Evolutionary conservation across 2,113 vertebrate genomes (phyloP).

Genomic region (Crotalus horridus): DNA sequence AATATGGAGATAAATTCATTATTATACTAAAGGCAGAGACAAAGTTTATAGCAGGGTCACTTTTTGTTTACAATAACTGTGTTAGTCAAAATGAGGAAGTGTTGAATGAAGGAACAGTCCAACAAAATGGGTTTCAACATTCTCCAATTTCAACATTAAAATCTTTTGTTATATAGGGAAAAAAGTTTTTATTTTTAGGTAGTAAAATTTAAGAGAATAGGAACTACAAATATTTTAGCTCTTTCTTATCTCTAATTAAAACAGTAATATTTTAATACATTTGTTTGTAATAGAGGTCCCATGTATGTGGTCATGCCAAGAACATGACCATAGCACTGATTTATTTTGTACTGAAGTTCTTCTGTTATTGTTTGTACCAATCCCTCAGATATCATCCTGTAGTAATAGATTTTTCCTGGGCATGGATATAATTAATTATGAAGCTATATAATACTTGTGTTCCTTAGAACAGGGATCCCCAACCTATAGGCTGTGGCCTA

Average conservation of each 20-base stretch:
- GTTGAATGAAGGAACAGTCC: not conserved
- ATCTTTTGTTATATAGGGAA: not conserved
- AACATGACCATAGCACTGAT: not conserved
- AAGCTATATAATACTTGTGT: not conserved
- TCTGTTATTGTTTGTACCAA: not conserved
- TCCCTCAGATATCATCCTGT: not conserved
- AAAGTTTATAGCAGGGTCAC: not conserved
- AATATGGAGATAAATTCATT: not conserved
- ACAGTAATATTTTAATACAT: constrained; percentile 9
- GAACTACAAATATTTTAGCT: not conserved
- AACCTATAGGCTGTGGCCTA: too few species aligned
- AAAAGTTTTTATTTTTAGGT: not conserved
- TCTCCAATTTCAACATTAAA: not conserved
- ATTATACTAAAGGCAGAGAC: not conserved
- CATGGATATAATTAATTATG: not conserved
- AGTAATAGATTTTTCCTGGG: not conserved
- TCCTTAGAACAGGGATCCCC: not conserved
- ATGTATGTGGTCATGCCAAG: not conserved
- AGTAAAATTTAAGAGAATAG: constrained; percentile 1
- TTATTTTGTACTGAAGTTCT: not conserved
- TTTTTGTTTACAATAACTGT: not conserved
- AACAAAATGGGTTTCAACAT: not conserved
- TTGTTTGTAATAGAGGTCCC: not conserved
- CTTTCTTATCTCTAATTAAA: not conserved
- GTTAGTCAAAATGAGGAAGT: constrained; percentile 2